A percentile compares a stretch with the other conserved stretches of the same genome.
Conservation (phyloP, 2,797 vertebrate species). For the Cottoperca gobio region DNA sequence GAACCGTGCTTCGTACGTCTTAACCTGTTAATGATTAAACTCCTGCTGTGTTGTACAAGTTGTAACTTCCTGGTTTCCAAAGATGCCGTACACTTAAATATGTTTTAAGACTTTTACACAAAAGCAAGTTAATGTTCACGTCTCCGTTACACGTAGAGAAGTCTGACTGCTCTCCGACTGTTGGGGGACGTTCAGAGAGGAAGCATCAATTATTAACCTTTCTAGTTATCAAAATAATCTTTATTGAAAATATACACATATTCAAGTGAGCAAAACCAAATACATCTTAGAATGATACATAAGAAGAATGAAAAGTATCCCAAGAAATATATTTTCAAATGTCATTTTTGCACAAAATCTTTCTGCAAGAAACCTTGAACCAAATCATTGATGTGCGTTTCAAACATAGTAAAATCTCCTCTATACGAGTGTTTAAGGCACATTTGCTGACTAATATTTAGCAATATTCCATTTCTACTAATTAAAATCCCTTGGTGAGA, state of each 20-base stretch:
- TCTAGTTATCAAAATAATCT: conserved; percentile 68
- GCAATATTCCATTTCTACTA: conserved; percentile 29
- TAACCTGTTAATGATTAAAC: conserved; percentile 27
- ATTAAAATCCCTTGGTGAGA: conserved; percentile 22
- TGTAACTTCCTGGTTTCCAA: conserved; percentile 3
- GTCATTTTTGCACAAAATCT: background rate
- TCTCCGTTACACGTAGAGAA: background rate
- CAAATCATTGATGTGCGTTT: background rate
- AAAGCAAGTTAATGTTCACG: background rate
- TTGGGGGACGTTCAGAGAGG: too few relatives aligned
- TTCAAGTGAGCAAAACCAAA: conserved; percentile 25
- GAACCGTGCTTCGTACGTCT: background rate
- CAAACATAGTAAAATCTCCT: conserved; percentile 12
- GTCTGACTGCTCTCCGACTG: background rate
- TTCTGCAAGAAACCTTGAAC: background rate
- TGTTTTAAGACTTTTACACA: too few relatives aligned
- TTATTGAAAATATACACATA: conserved; percentile 70
- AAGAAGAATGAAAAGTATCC: conserved; percentile 21
- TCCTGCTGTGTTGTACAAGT: background rate
- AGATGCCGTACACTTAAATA: background rate
- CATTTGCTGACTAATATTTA: conserved; percentile 37
- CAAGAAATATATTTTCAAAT: background rate
- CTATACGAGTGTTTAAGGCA: conserved; percentile 64
- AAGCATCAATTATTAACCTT: background rate
- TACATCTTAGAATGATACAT: background rate